Percentiles rank a stretch among this genome's conserved stretches.
These are phyloP conservation scores for Leptogaster cylindrica DNA, from an alignment of 2,888 invertebrate genomes.

Conservation along the genomic window DNA sequence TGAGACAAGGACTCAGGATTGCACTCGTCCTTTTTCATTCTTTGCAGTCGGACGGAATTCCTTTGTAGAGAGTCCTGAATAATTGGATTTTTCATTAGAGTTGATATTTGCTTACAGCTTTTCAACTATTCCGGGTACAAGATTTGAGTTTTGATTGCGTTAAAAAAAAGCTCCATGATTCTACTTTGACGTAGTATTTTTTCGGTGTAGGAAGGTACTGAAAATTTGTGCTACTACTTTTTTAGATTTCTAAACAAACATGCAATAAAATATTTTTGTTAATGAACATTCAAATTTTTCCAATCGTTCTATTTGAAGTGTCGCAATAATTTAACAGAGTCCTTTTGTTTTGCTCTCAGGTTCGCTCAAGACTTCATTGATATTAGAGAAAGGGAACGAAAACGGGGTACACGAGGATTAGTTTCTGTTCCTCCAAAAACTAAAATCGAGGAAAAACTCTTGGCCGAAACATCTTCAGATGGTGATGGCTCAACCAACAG, in stretches of 20 bases:
- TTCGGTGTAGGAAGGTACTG: no score
- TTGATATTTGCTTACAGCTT: conserved; percentile 9
- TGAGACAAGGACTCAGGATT: no score
- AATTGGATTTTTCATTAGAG: conserved; percentile 24
- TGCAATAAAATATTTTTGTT: no score
- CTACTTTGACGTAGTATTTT: no score
- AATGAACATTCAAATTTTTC: no score
- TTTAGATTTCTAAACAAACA: no score
- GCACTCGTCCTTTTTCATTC: no score
- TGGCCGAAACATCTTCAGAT: conserved; percentile 11
- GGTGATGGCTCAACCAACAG: conserved; percentile 41
- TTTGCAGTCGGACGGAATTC: neutral
- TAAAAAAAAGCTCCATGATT: no score
- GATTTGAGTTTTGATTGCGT: neutral
- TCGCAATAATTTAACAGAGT: no score
- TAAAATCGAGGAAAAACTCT: conserved; percentile 49
- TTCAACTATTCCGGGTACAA: neutral
- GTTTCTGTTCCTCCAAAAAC: conserved; percentile 51
- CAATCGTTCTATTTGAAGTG: no score
- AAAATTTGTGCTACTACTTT: no score
- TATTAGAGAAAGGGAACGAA: conserved; percentile 87
- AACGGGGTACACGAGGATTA: conserved; percentile 78
- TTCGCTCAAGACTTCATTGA: conserved; percentile 96
- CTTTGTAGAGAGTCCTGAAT: neutral
- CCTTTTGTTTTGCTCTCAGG: conserved; percentile 66